Percentiles rank a stretch among this genome's conserved stretches.
phyloP scores from a whole-genome alignment of 2,888 invertebrate genomes.

The Oligia latruncula region DNA sequence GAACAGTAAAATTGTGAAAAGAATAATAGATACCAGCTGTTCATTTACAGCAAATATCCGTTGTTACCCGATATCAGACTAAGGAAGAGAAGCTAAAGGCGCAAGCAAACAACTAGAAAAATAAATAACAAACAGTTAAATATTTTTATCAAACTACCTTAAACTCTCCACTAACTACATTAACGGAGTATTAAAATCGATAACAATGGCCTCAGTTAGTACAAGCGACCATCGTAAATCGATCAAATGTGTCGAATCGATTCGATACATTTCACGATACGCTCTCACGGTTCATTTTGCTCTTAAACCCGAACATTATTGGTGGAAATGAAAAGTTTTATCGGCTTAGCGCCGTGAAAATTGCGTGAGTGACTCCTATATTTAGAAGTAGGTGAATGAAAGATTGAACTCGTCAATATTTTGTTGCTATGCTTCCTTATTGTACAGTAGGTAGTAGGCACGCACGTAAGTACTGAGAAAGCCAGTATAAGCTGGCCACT shows the following conservation, averaged over 20 bases:
- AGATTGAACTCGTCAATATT: constrained; percentile 27
- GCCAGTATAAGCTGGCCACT: no score
- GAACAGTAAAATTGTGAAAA: constrained; percentile 17
- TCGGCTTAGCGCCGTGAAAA: constrained; percentile 51
- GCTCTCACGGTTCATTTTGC: constrained; percentile 60
- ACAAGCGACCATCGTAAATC: constrained; percentile 64
- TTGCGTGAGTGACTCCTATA: constrained; percentile 55
- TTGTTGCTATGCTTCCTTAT: constrained; percentile 16
- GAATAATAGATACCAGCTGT: not conserved
- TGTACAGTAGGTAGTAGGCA: not conserved
- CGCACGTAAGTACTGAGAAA: not conserved
- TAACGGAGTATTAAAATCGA: constrained; percentile 58
- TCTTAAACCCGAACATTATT: constrained; percentile 50
- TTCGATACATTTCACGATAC: constrained; percentile 62
- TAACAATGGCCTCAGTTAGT: constrained; percentile 68
- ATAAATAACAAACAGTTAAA: not conserved
- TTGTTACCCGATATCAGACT: not conserved
- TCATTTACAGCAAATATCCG: not conserved
- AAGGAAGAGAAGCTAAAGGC: no score
- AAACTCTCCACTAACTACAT: constrained; percentile 11
- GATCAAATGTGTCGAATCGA: constrained; percentile 62
- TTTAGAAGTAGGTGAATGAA: constrained; percentile 62
- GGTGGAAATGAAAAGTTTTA: constrained; percentile 65
- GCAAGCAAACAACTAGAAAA: not conserved
- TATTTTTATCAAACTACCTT: not conserved